Evolutionary conservation across 1,140 invertebrate species (phyloP).

Genomic region (Adelges cooleyi): DNA sequence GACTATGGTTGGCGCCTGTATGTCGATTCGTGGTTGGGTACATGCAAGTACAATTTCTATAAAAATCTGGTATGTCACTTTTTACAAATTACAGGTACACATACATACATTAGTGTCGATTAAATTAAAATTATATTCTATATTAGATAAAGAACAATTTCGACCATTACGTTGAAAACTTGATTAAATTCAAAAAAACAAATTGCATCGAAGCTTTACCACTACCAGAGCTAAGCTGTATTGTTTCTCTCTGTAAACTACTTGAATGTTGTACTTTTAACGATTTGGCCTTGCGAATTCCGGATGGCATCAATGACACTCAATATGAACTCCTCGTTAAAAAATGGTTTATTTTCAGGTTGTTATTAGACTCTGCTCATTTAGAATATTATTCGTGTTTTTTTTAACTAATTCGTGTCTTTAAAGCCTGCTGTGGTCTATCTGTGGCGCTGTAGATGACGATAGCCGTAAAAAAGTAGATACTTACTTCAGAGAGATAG

Average conservation of each 20-base stretch:
- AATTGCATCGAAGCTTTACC: not conserved
- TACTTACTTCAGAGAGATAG: not conserved
- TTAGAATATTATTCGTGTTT: not conserved
- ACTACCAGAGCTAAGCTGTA: not conserved
- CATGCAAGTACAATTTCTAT: not conserved
- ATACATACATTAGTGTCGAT: too few relatives aligned
- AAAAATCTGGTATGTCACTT: not conserved
- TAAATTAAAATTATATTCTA: too few relatives aligned
- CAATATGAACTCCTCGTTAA: not conserved
- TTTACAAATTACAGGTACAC: too few relatives aligned
- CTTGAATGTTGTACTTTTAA: not conserved
- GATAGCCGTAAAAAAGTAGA: not conserved
- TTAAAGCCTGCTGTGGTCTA: slow-evolving; percentile 12
- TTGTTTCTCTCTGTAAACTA: not conserved
- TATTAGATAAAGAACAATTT: not conserved
- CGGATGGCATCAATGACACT: not conserved
- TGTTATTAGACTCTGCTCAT: not conserved
- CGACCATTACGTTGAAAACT: not conserved
- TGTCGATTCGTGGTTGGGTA: not conserved
- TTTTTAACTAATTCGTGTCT: too few relatives aligned
- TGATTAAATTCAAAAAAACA: not conserved
- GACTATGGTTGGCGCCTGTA: slow-evolving; percentile 56
- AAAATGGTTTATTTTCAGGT: slow-evolving; percentile 9
- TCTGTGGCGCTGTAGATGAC: not conserved
- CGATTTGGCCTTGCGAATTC: not conserved